Base-by-base conservation (phyloP, 2,888 invertebrate genomes). In the Chrysolina oricalcia region DNA sequence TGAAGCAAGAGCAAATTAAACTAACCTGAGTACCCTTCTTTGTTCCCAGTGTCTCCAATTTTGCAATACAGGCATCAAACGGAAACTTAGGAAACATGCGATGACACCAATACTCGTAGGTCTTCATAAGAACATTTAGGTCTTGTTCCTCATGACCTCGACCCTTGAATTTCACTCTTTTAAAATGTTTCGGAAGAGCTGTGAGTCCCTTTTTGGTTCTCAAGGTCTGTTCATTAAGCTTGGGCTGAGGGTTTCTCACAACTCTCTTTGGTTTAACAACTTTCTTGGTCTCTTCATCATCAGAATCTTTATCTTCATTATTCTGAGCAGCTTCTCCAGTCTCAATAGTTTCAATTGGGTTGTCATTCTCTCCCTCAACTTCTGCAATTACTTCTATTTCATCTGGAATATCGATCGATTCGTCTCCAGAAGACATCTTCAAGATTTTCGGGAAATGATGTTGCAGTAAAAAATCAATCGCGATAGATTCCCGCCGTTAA, bases 31-130 rank as follows among this genome's bases (percentile, higher is more conserved):
- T 92, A 59, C 93, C 91, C 83, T 93, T 95, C 85, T 97, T 98
- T 67, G 91, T 91, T 0, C 98, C 98, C 0, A 98, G 90, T 75
- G 93, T 93, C 87, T 98, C 98, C 21, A 94, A 90, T 85, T 92
- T 92, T n/a, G 91, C 91, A 3, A 98, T 88, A 78, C 95, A 94
- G 87, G 98, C 97, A 85, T 95, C 95, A 89, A 98, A 98, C 15
- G 93, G 92, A 85, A 94, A 94, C 85, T 95, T 96, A 0, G 98
- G 98, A 89, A 94, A 98, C 80, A 99, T 89, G 67, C 98, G 91
- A 88, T 98, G 97, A 0, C 94, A 95, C 98, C 98, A 99, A 86
- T 98, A 97, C 84, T 98, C 96, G 71, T 98, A 87, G 73, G 93
- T 93, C 71, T 94, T 93, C 90, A 99, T 91, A 0, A 98, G 90